Conservation (phyloP, 92 coral and sea anemone species). For the Phenganax marumi region DNA sequence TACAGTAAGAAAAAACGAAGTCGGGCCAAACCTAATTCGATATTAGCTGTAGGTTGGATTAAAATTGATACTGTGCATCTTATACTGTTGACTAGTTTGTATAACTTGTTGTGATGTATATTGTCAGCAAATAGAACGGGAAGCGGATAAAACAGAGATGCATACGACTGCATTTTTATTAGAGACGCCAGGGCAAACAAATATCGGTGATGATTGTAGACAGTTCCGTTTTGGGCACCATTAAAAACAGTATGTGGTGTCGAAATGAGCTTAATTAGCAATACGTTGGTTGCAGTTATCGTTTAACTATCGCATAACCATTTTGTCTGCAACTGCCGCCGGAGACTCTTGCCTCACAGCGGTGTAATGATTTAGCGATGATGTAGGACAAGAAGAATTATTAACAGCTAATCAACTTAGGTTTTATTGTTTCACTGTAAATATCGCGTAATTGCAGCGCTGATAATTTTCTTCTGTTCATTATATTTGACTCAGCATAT, state of each 20-base stretch:
- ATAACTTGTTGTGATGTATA: constrained; percentile 13
- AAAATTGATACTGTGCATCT: constrained; percentile 11
- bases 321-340: not conserved
- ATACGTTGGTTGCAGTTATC: constrained; percentile 1
- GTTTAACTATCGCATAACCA: not conserved
- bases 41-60: not conserved
- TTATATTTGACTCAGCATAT: too few relatives aligned
- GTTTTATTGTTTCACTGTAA: too few relatives aligned
- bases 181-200: constrained; percentile 19
- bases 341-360: not conserved
- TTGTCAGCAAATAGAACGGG: constrained; percentile 6
- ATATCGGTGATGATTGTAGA: constrained; percentile 19
- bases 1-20: too few relatives aligned
- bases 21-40: not conserved
- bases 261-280: constrained; percentile 1
- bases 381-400: not conserved
- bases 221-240: constrained; percentile 22
- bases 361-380: not conserved
- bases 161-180: not conserved
- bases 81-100: too few relatives aligned
- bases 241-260: constrained; percentile 26
- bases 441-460: too few relatives aligned
- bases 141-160: constrained; percentile 16
- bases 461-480: too few relatives aligned
- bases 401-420: too few relatives aligned